These are phyloP conservation scores for Caiman crocodilus DNA, from an alignment of 2,797 vertebrate species.

Conservation along the genomic window DNA sequence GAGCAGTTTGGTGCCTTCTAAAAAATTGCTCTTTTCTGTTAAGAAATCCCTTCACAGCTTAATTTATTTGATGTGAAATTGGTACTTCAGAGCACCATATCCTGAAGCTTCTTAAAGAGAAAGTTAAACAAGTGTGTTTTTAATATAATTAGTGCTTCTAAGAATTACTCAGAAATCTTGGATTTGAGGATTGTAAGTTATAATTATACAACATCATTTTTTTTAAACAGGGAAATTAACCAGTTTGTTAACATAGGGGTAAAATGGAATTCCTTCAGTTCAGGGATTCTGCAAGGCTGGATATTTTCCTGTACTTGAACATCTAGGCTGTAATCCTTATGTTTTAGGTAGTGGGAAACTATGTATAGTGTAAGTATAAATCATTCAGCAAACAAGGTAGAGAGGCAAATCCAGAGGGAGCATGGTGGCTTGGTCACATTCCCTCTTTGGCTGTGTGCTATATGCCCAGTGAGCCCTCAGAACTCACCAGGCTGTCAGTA, in stretches of 20 bases:
- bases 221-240: neutral
- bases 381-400: no score
- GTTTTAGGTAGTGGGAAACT: no score
- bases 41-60: neutral
- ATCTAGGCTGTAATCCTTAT: no score
- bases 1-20: constrained; percentile 52
- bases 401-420: no score
- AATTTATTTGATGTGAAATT: constrained; percentile 20
- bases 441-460: no score
- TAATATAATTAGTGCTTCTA: neutral
- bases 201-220: neutral
- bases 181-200: neutral
- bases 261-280: neutral
- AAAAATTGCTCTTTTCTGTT: neutral
- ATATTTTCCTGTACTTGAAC: no score
- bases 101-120: neutral
- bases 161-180: neutral
- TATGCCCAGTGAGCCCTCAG: no score
- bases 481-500: no score
- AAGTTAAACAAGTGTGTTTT: neutral
- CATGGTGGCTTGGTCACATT: no score
- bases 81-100: neutral
- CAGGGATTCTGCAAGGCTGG: no score
- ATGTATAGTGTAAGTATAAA: no score
- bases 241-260: neutral